Evolutionary conservation across 2,797 vertebrate genomes (phyloP).

Genomic region (Sebastolobus alascanus): DNA sequence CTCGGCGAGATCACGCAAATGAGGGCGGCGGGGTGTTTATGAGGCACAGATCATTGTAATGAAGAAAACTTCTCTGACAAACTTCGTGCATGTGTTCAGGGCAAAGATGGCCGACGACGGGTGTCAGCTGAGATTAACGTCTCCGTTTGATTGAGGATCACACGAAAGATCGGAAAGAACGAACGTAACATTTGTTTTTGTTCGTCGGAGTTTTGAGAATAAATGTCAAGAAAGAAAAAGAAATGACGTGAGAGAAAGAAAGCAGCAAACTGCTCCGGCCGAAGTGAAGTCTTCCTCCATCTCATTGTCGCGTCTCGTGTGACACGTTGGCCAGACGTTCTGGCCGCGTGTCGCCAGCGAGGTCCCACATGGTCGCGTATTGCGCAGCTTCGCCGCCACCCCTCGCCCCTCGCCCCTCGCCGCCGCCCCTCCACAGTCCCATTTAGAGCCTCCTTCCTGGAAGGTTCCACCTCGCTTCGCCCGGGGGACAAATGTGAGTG

Average conservation of each 20-base stretch:
- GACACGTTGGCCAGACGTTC: slow-evolving; percentile 52
- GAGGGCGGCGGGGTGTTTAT: slow-evolving; percentile 63
- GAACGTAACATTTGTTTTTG: neutral
- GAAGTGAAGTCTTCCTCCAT: slow-evolving; percentile 34
- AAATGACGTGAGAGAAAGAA: neutral
- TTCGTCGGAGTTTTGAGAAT: neutral
- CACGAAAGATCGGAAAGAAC: too few species aligned
- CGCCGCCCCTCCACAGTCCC: slow-evolving; percentile 33
- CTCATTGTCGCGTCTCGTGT: slow-evolving; percentile 40
- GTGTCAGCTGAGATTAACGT: neutral
- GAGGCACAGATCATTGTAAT: slow-evolving; percentile 46
- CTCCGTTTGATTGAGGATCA: neutral
- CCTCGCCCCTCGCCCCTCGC: slow-evolving; percentile 29
- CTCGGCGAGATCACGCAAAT: slow-evolving; percentile 79
- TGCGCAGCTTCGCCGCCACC: slow-evolving; percentile 7
- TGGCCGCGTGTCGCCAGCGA: slow-evolving; percentile 21
- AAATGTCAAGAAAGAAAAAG: neutral
- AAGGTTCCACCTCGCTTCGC: slow-evolving; percentile 73
- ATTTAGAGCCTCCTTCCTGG: slow-evolving; percentile 65
- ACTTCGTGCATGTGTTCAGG: slow-evolving; percentile 49
- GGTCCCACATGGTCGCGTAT: slow-evolving; percentile 66
- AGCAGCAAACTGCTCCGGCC: neutral
- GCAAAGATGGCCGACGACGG: neutral
- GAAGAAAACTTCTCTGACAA: slow-evolving; percentile 63
- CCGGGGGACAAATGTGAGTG: slow-evolving; percentile 70